Conservation (phyloP, 2,888 invertebrate genomes). For the Oscheius sp. region DNA sequence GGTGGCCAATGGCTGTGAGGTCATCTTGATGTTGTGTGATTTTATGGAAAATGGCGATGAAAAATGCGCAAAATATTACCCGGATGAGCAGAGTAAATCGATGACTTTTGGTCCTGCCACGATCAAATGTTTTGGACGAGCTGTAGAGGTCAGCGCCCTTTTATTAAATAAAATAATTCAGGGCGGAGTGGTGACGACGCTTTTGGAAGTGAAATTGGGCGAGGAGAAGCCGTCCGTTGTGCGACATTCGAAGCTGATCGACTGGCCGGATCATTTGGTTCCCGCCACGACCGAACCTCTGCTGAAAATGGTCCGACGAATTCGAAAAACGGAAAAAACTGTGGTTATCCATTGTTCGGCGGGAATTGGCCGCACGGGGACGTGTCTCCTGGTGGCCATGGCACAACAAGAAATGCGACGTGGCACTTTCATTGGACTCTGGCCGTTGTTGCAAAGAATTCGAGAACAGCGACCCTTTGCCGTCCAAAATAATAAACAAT, state of each 20-base stretch:
- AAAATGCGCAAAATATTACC: slow-evolving; percentile 48
- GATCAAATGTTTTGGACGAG: not conserved
- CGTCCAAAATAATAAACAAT: slow-evolving; percentile 55
- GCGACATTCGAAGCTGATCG: too few species aligned
- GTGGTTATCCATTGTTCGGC: slow-evolving; percentile 5
- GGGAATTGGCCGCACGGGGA: slow-evolving; percentile 3
- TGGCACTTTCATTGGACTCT: slow-evolving; percentile 30
- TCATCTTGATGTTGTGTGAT: slow-evolving; percentile 51
- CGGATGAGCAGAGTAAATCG: slow-evolving; percentile 34
- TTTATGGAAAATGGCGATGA: slow-evolving; percentile 44
- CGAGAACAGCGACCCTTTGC: slow-evolving; percentile 48
- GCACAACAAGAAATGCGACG: slow-evolving; percentile 8
- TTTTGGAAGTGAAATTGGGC: slow-evolving; percentile 6
- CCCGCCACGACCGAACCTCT: slow-evolving; percentile 15
- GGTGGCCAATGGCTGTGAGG: slow-evolving; percentile 43
- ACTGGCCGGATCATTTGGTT: slow-evolving; percentile 49
- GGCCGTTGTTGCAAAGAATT: slow-evolving; percentile 38
- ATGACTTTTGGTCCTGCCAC: slow-evolving; percentile 38
- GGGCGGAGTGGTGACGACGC: slow-evolving; percentile 5
- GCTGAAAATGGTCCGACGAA: not conserved
- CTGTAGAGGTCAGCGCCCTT: not conserved
- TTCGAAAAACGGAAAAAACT: slow-evolving; percentile 3
- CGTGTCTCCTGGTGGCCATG: not conserved
- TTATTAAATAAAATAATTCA: too few species aligned
- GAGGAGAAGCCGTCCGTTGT: too few species aligned